A percentile compares a stretch with the other conserved stretches of the same genome.
Evolutionary conservation across 2,113 vertebrate species (phyloP).

Genomic region (Anarrhichthys ocellatus): DNA sequence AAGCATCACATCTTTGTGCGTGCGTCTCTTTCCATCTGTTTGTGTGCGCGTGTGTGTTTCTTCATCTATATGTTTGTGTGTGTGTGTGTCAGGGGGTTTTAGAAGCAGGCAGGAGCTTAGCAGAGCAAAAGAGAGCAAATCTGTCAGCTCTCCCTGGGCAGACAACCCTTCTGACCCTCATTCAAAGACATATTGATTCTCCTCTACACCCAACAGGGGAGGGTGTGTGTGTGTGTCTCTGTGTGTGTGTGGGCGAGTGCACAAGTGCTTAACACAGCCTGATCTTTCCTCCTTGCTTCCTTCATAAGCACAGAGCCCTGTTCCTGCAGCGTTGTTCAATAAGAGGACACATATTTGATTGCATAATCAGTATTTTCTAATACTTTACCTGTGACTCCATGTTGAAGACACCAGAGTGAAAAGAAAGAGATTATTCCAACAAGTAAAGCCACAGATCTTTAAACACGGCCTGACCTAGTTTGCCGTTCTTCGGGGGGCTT

Average conservation of each 20-base stretch:
- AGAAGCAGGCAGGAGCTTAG: conserved; percentile 81
- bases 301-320: conserved; percentile 57
- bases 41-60: conserved; percentile 34
- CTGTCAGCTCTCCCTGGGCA: conserved; percentile 88
- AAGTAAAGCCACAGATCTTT: conserved; percentile 13
- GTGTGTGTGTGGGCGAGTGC: conserved; percentile 37
- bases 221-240: conserved; percentile 35
- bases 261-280: conserved; percentile 74
- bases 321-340: conserved; percentile 52
- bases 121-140: conserved; percentile 88
- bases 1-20: conserved; percentile 54
- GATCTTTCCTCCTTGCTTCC: conserved; percentile 63
- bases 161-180: conserved; percentile 88
- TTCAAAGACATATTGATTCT: conserved; percentile 90
- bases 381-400: conserved; percentile 6
- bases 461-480: conserved; percentile 50
- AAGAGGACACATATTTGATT: conserved; percentile 41
- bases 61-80: conserved; percentile 36
- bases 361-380: conserved; percentile 42
- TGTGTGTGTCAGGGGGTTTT: conserved; percentile 75
- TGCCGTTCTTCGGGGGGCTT: conserved; percentile 51
- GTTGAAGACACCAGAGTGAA: not conserved
- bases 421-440: conserved; percentile 32
- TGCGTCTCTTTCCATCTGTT: conserved; percentile 36
- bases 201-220: conserved; percentile 81